Evolutionary conservation across 23 tunicate genomes (phyloP).

Genomic region (Ascidia mentula): DNA sequence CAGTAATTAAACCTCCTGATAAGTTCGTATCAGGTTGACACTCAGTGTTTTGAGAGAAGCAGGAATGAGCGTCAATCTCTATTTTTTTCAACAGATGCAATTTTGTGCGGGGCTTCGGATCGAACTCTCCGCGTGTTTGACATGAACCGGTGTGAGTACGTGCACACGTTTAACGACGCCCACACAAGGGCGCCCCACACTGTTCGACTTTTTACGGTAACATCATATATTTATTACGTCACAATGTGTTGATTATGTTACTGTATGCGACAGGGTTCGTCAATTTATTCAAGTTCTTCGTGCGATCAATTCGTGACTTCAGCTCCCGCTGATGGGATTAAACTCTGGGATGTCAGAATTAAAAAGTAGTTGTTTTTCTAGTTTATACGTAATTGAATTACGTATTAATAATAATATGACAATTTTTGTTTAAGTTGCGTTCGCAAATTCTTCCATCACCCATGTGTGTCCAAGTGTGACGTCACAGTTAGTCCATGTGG

Average conservation of each 20-base stretch:
- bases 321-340: slow-evolving; percentile 67
- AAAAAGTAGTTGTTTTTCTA: background rate
- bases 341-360: slow-evolving; percentile 70
- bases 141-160: slow-evolving; percentile 30
- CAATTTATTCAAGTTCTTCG: slow-evolving; percentile 18
- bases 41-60: too few relatives aligned
- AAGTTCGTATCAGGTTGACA: too few relatives aligned
- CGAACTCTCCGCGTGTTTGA: slow-evolving; percentile 44
- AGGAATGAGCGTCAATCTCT: background rate
- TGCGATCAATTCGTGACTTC: slow-evolving; percentile 47
- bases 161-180: slow-evolving; percentile 21
- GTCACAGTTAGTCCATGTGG: slow-evolving; percentile 51
- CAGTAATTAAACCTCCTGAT: too few relatives aligned
- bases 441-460: slow-evolving; percentile 37
- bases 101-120: slow-evolving; percentile 52
- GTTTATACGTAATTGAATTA: background rate
- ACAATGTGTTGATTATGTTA: background rate
- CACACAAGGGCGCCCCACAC: slow-evolving; percentile 65
- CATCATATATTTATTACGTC: background rate
- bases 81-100: slow-evolving; percentile 20
- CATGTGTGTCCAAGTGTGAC: slow-evolving; percentile 28
- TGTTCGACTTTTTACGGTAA: slow-evolving; percentile 27
- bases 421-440: slow-evolving; percentile 28
- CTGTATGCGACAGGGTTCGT: slow-evolving; percentile 3
- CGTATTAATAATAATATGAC: background rate